A percentile compares a stretch with the other conserved stretches of the same genome.
phyloP scores from a whole-genome alignment of 2,888 invertebrate genomes.

The Drosophila lutescens region DNA sequence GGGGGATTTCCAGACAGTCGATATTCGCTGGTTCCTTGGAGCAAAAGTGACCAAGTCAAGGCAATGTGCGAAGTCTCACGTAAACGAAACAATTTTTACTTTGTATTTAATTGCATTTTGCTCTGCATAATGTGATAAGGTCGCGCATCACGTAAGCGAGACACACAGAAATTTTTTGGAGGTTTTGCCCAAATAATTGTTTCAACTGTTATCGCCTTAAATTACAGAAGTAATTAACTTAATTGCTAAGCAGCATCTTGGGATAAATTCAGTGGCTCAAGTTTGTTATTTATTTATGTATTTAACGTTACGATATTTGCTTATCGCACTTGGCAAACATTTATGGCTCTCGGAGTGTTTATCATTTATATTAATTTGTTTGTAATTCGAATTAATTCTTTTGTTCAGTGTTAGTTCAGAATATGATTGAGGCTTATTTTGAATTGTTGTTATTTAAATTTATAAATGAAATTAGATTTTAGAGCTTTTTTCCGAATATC shows the following conservation, averaged over 20 bases:
- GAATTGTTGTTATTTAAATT: background rate
- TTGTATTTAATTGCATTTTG: conserved; percentile 20
- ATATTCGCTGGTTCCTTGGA: conserved; percentile 3
- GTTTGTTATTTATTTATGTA: background rate
- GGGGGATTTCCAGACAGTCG: conserved; percentile 1
- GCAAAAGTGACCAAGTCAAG: conserved; percentile 11
- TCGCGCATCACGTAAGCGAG: conserved; percentile 14
- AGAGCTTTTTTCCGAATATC: background rate
- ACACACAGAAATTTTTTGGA: conserved; percentile 2
- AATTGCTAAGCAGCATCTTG: conserved; percentile 5
- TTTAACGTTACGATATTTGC: background rate
- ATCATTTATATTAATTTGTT: background rate
- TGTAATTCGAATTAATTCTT: background rate
- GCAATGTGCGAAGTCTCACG: conserved; percentile 52
- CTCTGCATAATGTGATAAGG: conserved; percentile 14
- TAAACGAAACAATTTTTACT: conserved; percentile 33
- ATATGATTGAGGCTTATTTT: background rate
- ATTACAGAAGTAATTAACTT: conserved; percentile 13
- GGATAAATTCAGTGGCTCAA: background rate
- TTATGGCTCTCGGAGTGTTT: no score
- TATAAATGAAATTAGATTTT: background rate
- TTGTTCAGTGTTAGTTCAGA: background rate
- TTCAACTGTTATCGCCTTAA: conserved; percentile 4
- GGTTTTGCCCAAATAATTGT: conserved; percentile 8
- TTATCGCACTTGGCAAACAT: background rate